A percentile compares a stretch with the other conserved stretches of the same genome.
Evolutionary conservation across 1,140 invertebrate genomes (phyloP).

Genomic region (Oppia nitens): DNA sequence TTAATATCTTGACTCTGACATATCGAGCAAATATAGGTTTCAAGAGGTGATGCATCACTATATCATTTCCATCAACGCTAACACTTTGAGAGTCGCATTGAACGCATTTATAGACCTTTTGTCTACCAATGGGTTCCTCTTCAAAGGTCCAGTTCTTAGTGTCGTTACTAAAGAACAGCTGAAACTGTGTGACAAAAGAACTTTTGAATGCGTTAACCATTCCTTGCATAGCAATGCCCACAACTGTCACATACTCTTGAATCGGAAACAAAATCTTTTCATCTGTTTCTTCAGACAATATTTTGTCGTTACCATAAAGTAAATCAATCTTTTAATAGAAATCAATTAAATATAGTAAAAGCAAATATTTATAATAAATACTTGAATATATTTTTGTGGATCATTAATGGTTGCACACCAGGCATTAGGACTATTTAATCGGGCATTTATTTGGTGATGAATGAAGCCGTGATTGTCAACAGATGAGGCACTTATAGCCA

Average conservation of each 20-base stretch:
- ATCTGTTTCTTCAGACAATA: background rate
- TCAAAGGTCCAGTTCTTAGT: constrained; percentile 19
- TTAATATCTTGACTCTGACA: constrained; percentile 18
- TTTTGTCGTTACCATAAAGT: background rate
- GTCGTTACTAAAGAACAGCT: constrained; percentile 22
- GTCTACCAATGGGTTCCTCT: constrained; percentile 22
- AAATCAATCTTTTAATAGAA: constrained; percentile 23
- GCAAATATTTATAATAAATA: constrained; percentile 10
- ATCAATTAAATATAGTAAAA: no score
- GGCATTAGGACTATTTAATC: constrained; percentile 19
- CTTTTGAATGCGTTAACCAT: constrained; percentile 13
- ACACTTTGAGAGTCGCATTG: constrained; percentile 18
- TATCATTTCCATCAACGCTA: constrained; percentile 17
- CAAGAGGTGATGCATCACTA: constrained; percentile 21
- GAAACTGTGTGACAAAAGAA: constrained; percentile 18
- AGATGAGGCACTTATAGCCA: constrained; percentile 20
- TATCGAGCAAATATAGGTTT: constrained; percentile 19
- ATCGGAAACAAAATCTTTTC: background rate
- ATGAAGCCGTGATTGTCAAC: constrained; percentile 10
- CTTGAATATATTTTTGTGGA: constrained; percentile 18
- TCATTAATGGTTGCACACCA: constrained; percentile 22
- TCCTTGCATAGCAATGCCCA: constrained; percentile 21
- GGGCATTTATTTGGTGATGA: constrained; percentile 18
- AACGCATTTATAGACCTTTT: constrained; percentile 22
- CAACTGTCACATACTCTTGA: constrained; percentile 16